These are phyloP conservation scores for Orientallactaga bullata DNA, from an alignment of 2,113 vertebrate genomes.

Conservation along the genomic window DNA sequence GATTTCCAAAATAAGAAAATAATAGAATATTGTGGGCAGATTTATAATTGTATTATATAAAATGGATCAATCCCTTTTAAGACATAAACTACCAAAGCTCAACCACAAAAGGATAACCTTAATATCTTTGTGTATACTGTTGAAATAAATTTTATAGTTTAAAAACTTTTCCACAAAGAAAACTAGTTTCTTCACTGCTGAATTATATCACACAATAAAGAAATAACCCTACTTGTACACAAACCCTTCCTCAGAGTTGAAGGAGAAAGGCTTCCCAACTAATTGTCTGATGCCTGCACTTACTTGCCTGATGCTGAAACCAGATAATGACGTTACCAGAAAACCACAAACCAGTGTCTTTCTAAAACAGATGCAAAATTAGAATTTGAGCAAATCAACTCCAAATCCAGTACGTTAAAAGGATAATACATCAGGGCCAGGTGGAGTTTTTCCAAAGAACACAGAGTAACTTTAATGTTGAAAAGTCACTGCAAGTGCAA, in stretches of 20 bases:
- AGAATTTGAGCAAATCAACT: conserved; percentile 52
- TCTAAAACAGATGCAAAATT: conserved; percentile 48
- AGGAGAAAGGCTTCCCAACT: not conserved
- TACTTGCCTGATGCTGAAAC: not conserved
- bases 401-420: conserved; percentile 34
- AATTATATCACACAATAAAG: conserved; percentile 1
- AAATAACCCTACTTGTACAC: not conserved
- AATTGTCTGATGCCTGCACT: not conserved
- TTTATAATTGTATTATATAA: not conserved
- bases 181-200: not conserved
- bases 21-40: not conserved
- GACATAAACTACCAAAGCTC: not conserved
- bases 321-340: conserved; percentile 37
- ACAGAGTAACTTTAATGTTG: not conserved
- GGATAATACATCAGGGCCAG: not conserved
- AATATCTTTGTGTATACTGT: not conserved
- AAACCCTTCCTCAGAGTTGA: conserved; percentile 34
- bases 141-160: conserved; percentile 21
- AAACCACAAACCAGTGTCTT: conserved; percentile 27
- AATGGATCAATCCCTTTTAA: conserved; percentile 23
- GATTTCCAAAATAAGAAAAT: not conserved
- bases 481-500: not conserved
- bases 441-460: conserved; percentile 43
- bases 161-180: conserved; percentile 39
- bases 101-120: not conserved